These are phyloP conservation scores for Seriola rivoliana DNA, from an alignment of 2,113 vertebrate genomes.

Conservation along the genomic window DNA sequence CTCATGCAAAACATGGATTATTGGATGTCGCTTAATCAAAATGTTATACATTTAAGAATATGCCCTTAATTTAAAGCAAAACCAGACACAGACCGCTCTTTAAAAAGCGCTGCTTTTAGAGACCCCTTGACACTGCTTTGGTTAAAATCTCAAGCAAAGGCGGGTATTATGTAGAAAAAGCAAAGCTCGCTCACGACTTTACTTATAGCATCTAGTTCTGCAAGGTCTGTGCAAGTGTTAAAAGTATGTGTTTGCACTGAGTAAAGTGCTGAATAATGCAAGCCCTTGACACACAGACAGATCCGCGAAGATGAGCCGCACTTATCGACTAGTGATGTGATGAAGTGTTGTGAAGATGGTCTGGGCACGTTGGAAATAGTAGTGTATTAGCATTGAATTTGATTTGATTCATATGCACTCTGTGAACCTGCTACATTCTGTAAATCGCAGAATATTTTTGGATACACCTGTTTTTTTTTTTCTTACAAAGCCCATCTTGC, in stretches of 20 bases:
- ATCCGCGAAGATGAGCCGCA: background rate
- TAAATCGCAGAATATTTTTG: background rate
- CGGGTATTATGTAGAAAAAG: background rate
- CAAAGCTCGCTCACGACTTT: background rate
- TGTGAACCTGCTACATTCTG: background rate
- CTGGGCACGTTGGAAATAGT: no score
- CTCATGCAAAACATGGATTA: background rate
- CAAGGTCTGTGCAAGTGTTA: conserved; percentile 4
- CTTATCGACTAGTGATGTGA: background rate
- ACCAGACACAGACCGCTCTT: no score
- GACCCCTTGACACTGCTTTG: background rate
- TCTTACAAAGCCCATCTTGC: background rate
- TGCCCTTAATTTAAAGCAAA: background rate
- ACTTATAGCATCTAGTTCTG: background rate
- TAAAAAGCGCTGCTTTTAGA: background rate
- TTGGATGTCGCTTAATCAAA: no score
- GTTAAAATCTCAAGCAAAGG: background rate
- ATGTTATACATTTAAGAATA: background rate
- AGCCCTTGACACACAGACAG: conserved; percentile 24
- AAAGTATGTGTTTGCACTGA: background rate
- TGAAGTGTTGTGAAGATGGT: background rate
- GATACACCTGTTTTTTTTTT: background rate
- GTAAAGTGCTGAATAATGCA: conserved; percentile 3
- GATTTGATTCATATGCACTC: background rate
- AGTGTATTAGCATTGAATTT: background rate